Evolutionary conservation across 1,140 invertebrate species (phyloP), one percentile per base, ranked within the genome.

Genomic region (Zaprionus vittiger): DNA sequence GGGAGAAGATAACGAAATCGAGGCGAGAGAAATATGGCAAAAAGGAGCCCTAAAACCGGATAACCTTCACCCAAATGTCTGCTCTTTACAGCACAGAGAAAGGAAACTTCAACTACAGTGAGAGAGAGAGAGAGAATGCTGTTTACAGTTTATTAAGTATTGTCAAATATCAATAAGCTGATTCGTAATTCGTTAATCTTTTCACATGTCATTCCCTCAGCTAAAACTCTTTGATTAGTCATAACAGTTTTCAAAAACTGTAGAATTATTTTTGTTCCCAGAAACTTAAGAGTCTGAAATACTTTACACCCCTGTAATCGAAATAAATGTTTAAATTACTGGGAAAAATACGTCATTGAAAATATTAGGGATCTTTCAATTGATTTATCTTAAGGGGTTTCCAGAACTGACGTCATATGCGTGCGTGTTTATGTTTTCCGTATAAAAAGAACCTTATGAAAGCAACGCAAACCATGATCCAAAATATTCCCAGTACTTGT

Each of bases 41-140:
- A 63, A 66, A 74, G 80, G 64, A 68, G 52, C 67, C 70, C 47
- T 11, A 22, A 62, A 54, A 75, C 54, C 31, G 28, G 75, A 63
- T 67, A 85, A 85, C 82, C 82, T 84, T 84, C 82, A 84, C 82
- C 79, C 75, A 81, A 81, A 81, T 73, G 67, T 56, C 2, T 52
- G 57, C 17, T 28, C n/a, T n/a, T n/a, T n/a, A n/a, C n/a, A n/a
- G n/a, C n/a, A n/a, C n/a, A n/a, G 41, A 47, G n/a, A 47, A 47
- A 47, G 41, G 41, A 11, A 31, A 31, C 31, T 31, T 31, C 31
- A 9, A 11, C 31, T 31, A 15, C 14, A 38, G 37, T 5, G 12
- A 11, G 17, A 38, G 12, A 38, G 31, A 55, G 54, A 20, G 6
- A 2, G 2, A 17, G 31, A 34, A 56, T 56, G 55, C 41, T 44